Evolutionary conservation across 1,140 invertebrate species (phyloP).

Genomic region (Phymorhynchus buccinoides): DNA sequence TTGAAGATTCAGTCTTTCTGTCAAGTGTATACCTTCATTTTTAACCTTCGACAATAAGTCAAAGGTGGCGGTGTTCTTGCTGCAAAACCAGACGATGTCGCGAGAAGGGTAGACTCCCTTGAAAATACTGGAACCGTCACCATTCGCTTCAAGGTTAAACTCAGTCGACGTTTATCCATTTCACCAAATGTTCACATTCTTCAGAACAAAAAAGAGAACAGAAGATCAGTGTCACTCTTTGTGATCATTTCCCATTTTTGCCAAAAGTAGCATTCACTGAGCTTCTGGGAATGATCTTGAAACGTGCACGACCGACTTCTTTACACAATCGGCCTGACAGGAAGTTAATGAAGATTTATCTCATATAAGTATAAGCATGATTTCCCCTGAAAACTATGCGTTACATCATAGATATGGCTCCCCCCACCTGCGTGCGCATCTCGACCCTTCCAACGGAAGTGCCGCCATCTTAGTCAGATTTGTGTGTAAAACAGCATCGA

Average conservation of each 20-base stretch:
- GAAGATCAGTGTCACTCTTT: not conserved
- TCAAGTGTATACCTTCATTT: not conserved
- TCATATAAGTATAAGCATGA: no score
- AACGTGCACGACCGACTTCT: conserved; percentile 14
- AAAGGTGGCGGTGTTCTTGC: conserved; percentile 8
- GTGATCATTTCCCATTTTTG: not conserved
- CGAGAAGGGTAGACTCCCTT: not conserved
- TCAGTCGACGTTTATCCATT: conserved; percentile 26
- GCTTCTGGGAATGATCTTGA: not conserved
- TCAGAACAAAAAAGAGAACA: not conserved
- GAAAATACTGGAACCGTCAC: not conserved
- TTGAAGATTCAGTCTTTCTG: not conserved
- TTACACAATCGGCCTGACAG: not conserved
- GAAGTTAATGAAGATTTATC: not conserved
- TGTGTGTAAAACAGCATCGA: no score
- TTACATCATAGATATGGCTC: no score
- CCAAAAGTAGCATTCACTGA: not conserved
- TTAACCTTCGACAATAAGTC: conserved; percentile 33
- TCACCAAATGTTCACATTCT: not conserved
- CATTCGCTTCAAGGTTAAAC: conserved; percentile 36
- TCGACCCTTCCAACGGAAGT: no score
- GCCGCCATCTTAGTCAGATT: no score
- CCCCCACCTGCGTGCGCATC: no score
- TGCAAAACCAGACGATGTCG: conserved; percentile 9
- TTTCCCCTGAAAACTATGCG: conserved; percentile 7